Evolutionary conservation across 2,113 vertebrate genomes (phyloP).

Genomic region (Choloepus hoffmanni): DNA sequence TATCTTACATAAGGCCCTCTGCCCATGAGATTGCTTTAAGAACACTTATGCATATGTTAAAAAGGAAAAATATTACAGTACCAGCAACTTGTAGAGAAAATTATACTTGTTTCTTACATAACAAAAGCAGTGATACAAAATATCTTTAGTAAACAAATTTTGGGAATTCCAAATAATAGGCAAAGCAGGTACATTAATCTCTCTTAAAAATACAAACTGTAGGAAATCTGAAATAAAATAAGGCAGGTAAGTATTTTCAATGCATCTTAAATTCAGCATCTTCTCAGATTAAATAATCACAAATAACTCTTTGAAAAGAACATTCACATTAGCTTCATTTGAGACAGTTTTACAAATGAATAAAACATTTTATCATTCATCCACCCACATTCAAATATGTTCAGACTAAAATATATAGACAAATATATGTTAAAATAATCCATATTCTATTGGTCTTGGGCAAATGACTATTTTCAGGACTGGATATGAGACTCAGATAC

Average conservation of each 20-base stretch:
- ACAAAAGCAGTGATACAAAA: background rate
- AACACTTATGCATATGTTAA: background rate
- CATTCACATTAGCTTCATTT: slow-evolving; percentile 6
- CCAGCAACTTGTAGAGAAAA: background rate
- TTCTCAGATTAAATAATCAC: slow-evolving; percentile 52
- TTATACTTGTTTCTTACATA: background rate
- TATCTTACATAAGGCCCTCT: background rate
- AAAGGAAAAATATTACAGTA: background rate
- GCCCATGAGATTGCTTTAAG: background rate
- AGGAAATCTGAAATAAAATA: slow-evolving; percentile 28
- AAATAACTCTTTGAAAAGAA: slow-evolving; percentile 45
- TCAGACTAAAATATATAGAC: slow-evolving; percentile 34
- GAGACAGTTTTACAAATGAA: slow-evolving; percentile 36
- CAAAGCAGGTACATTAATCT: slow-evolving; percentile 45
- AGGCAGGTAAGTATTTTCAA: slow-evolving; percentile 4
- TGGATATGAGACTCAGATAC: background rate
- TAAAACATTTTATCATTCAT: slow-evolving; percentile 54
- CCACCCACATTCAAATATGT: slow-evolving; percentile 53
- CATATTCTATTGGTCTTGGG: background rate
- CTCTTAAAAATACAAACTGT: slow-evolving; percentile 13
- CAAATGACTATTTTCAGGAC: slow-evolving; percentile 34
- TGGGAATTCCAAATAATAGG: slow-evolving; percentile 49
- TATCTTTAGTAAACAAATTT: slow-evolving; percentile 40
- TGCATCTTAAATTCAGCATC: background rate
- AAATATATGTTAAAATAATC: slow-evolving; percentile 62